phyloP scores from a whole-genome alignment of 2,113 vertebrate species.

The Syngnathus floridae region DNA sequence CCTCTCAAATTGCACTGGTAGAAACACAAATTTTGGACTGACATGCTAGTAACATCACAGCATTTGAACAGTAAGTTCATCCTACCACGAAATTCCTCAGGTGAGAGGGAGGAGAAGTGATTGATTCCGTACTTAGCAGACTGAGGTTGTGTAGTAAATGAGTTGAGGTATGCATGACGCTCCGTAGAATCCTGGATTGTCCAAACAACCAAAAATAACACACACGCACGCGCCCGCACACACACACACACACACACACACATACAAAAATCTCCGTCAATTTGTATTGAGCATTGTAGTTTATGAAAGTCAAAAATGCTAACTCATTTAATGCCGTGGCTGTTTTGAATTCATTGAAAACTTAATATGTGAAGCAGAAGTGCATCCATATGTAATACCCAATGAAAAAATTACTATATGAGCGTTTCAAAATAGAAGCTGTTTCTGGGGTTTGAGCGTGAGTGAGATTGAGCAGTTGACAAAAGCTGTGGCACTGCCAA shows the following conservation, averaged over 20 bases:
- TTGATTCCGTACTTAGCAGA: constrained; percentile 84
- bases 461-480: too few species aligned
- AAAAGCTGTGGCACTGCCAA: too few species aligned
- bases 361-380: too few species aligned
- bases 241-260: too few species aligned
- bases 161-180: constrained; percentile 76
- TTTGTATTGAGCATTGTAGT: neutral
- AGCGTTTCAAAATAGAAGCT: too few species aligned
- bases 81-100: constrained; percentile 82
- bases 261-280: neutral
- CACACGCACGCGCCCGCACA: too few species aligned
- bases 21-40: neutral
- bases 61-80: neutral
- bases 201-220: constrained; percentile 8
- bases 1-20: neutral
- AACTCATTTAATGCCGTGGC: too few species aligned
- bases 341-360: too few species aligned
- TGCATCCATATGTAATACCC: too few species aligned
- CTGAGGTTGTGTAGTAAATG: constrained; percentile 26
- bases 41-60: neutral
- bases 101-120: constrained; percentile 82
- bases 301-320: neutral
- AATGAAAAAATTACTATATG: too few species aligned
- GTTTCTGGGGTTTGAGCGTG: too few species aligned
- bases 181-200: constrained; percentile 69